Percentiles rank a stretch among this genome's conserved stretches.
These are phyloP conservation scores for Rattus rattus DNA, from an alignment of 2,113 vertebrate species.

Conservation along the genomic window DNA sequence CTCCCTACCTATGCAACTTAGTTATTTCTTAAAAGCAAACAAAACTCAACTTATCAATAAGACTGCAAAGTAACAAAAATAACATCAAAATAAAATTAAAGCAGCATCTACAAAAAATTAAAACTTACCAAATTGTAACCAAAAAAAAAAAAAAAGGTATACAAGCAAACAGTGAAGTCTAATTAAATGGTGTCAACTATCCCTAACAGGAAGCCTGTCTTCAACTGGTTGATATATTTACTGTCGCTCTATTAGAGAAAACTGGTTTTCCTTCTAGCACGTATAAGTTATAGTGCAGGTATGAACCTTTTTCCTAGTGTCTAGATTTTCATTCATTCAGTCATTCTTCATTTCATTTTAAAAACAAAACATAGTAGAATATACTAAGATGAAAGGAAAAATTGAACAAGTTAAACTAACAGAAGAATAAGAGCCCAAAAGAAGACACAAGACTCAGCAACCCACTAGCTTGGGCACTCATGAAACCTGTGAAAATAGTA, in stretches of 20 bases:
- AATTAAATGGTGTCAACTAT: neutral
- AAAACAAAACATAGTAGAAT: neutral
- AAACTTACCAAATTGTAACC: neutral
- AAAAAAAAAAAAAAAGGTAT: neutral
- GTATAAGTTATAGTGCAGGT: neutral
- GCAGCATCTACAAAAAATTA: neutral
- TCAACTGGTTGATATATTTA: neutral
- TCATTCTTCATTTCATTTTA: neutral
- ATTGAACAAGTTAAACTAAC: neutral
- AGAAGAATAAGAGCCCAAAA: neutral
- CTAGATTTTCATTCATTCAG: neutral
- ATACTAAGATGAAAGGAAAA: neutral
- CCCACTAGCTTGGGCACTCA: neutral
- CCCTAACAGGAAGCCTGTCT: neutral
- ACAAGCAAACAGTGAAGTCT: neutral
- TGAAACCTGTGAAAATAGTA: neutral
- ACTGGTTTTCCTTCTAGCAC: neutral
- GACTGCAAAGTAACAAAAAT: neutral
- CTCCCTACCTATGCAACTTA: neutral
- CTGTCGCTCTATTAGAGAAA: neutral
- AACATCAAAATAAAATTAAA: neutral
- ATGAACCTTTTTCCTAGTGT: neutral
- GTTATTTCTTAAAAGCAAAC: neutral
- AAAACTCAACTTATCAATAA: neutral
- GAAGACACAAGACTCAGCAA: neutral